These are phyloP conservation scores for Invenusta paracnida DNA, from an alignment of 2,888 invertebrate species.

Conservation along the genomic window DNA sequence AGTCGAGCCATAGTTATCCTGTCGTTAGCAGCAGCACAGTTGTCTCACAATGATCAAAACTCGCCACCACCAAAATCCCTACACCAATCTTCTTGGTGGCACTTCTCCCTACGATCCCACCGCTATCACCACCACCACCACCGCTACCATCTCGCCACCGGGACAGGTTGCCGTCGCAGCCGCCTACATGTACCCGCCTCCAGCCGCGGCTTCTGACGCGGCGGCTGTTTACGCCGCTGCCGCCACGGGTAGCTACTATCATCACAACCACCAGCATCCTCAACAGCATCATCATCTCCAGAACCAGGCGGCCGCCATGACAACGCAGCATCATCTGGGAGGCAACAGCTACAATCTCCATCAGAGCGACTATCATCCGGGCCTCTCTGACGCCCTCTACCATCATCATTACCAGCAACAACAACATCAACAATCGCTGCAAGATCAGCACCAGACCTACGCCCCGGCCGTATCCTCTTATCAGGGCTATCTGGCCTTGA, in stretches of 20 bases:
- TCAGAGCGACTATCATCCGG: not conserved
- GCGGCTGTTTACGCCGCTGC: not conserved
- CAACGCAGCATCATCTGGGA: not conserved
- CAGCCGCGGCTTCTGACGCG: not conserved
- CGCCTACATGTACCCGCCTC: constrained; percentile 2
- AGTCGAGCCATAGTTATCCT: not conserved
- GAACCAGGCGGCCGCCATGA: too few species aligned
- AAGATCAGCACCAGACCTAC: not conserved
- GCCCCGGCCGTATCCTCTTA: not conserved
- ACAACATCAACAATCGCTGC: not conserved
- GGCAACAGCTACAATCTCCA: not conserved
- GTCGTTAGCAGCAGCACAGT: not conserved
- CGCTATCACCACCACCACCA: not conserved
- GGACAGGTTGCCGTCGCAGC: not conserved
- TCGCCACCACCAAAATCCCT: not conserved
- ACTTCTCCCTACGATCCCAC: not conserved
- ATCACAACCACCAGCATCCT: not conserved
- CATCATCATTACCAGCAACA: constrained; percentile 5
- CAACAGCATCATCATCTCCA: too few species aligned
- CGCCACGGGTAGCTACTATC: not conserved
- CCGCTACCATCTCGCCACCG: not conserved
- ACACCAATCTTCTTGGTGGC: not conserved
- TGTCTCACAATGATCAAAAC: constrained; percentile 11
- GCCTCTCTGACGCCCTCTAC: constrained; percentile 15
- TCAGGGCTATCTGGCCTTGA: constrained; percentile 11